Evolutionary conservation across 2,888 invertebrate genomes (phyloP).

Genomic region (Caenorhabditis sulstoni): DNA sequence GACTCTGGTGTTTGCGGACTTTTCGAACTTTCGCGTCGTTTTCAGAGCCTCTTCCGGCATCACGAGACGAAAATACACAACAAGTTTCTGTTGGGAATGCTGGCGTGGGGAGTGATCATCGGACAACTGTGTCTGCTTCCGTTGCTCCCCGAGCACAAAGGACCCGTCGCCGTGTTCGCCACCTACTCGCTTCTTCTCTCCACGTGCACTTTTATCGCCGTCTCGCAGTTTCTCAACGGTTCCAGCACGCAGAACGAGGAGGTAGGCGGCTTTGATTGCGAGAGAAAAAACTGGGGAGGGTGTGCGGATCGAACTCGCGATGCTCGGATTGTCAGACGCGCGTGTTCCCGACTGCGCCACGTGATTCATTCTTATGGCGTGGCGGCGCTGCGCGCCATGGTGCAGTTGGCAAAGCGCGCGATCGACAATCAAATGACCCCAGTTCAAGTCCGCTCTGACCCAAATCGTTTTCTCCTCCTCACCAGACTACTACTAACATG

Average conservation of each 20-base stretch:
- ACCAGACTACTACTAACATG: no score
- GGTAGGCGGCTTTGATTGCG: slow-evolving; percentile 12
- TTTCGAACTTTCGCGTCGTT: background rate
- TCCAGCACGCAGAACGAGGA: slow-evolving; percentile 51
- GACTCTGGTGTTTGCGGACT: background rate
- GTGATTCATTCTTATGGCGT: no score
- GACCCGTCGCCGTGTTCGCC: slow-evolving; percentile 61
- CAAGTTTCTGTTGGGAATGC: slow-evolving; percentile 48
- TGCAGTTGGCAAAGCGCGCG: background rate
- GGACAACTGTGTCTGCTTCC: slow-evolving; percentile 64
- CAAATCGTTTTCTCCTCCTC: background rate
- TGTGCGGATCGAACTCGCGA: background rate
- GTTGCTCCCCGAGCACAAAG: slow-evolving; percentile 49
- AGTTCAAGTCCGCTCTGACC: no score
- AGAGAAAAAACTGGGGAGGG: background rate
- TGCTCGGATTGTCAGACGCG: background rate
- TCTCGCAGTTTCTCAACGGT: slow-evolving; percentile 67
- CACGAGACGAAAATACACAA: slow-evolving; percentile 46
- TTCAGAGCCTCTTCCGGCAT: slow-evolving; percentile 56
- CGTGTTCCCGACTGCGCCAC: background rate
- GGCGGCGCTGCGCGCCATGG: no score
- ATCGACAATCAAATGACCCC: background rate
- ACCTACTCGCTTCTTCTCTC: slow-evolving; percentile 69
- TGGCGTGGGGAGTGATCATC: slow-evolving; percentile 62
- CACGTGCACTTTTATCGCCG: slow-evolving; percentile 60